phyloP scores from a whole-genome alignment of 1,140 invertebrate genomes.

The Cherax destructor region DNA sequence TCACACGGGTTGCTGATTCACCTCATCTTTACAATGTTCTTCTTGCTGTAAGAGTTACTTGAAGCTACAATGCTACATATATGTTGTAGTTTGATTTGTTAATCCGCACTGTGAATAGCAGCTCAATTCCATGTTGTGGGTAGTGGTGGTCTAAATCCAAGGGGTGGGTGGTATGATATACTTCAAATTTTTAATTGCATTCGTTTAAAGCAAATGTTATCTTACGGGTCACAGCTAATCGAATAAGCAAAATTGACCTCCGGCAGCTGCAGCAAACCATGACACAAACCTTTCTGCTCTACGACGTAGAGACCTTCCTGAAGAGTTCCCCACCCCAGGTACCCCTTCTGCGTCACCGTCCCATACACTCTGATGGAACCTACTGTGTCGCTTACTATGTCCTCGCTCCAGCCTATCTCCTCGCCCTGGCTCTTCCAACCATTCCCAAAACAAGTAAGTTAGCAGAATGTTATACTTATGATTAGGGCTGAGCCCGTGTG shows the following conservation, averaged over 20 bases:
- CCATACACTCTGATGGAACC: background rate
- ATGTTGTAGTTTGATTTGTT: no score
- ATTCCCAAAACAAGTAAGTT: slow-evolving; percentile 29
- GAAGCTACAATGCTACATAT: no score
- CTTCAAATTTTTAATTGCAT: no score
- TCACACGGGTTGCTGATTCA: background rate
- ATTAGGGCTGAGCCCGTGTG: no score
- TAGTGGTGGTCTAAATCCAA: no score
- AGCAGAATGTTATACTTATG: no score
- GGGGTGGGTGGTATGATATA: no score
- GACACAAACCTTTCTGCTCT: background rate
- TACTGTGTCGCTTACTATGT: slow-evolving; percentile 40
- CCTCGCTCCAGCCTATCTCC: background rate
- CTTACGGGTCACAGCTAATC: no score
- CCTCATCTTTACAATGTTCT: background rate
- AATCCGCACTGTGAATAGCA: no score
- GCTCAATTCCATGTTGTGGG: no score
- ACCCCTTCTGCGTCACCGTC: background rate
- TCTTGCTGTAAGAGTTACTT: background rate
- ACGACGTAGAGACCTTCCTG: slow-evolving; percentile 29
- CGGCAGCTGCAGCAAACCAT: background rate
- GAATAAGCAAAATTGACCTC: no score
- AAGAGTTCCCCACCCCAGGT: background rate
- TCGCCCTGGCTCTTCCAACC: background rate
- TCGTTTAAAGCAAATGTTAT: no score